Evolutionary conservation across 2,797 vertebrate genomes (phyloP).

Genomic region (Tokudaia tokunoshimensis): DNA sequence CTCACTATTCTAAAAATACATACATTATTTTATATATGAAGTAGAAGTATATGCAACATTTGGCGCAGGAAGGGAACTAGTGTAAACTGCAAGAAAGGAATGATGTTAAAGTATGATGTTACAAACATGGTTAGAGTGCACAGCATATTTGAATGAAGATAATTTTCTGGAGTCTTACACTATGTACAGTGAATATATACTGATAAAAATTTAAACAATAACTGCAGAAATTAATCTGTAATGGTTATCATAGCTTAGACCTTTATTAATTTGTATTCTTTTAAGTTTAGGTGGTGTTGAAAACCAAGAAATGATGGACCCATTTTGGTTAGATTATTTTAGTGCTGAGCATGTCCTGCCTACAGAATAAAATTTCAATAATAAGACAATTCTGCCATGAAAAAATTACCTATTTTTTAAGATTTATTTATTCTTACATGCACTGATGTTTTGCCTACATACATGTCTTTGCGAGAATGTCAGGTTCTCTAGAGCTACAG

Average conservation of each 20-base stretch:
- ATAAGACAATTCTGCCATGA: neutral
- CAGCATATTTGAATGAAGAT: too few species aligned
- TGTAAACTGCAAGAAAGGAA: too few species aligned
- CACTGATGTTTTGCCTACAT: neutral
- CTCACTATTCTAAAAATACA: too few species aligned
- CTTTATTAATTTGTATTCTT: conserved; percentile 2
- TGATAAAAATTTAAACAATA: conserved; percentile 15
- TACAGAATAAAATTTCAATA: neutral
- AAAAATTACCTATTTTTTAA: neutral
- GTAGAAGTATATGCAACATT: too few species aligned
- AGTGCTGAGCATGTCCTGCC: neutral
- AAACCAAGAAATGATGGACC: neutral
- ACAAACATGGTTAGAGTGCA: too few species aligned
- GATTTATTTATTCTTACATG: neutral
- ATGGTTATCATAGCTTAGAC: neutral
- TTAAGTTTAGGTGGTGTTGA: conserved; percentile 10
- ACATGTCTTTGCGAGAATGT: neutral
- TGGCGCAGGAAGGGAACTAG: too few species aligned
- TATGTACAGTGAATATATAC: neutral
- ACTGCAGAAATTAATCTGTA: conserved; percentile 38
- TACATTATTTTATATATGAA: too few species aligned
- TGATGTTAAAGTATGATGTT: too few species aligned
- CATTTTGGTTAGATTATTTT: neutral
- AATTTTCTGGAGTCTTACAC: neutral
- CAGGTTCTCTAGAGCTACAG: neutral